These are phyloP conservation scores for Tholera decimalis DNA, from an alignment of 2,888 invertebrate genomes.

Conservation along the genomic window DNA sequence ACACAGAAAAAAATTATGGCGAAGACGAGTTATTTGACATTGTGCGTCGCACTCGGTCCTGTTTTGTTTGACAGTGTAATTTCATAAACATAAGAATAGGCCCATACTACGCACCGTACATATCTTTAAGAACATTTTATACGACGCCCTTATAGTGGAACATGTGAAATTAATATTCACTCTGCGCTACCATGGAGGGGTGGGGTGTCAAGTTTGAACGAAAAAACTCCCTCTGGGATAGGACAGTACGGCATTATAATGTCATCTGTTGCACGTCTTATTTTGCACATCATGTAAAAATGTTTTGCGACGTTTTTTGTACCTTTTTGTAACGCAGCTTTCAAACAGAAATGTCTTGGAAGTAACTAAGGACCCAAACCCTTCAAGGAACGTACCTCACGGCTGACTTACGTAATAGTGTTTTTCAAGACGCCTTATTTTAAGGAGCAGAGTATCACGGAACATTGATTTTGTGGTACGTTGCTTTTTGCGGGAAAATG, in stretches of 20 bases:
- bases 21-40: slow-evolving; percentile 24
- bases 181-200: slow-evolving; percentile 50
- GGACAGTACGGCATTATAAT: slow-evolving; percentile 49
- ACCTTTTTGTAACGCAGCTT: neutral
- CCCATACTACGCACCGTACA: slow-evolving; percentile 18
- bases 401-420: slow-evolving; percentile 29
- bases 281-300: slow-evolving; percentile 30
- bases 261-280: slow-evolving; percentile 56
- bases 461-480: slow-evolving; percentile 43
- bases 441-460: slow-evolving; percentile 40
- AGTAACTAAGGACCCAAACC: slow-evolving; percentile 7
- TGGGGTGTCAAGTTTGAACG: slow-evolving; percentile 58
- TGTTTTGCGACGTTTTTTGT: neutral
- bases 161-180: slow-evolving; percentile 62
- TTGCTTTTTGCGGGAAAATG: slow-evolving; percentile 27
- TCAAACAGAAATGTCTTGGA: neutral
- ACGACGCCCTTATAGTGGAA: slow-evolving; percentile 24
- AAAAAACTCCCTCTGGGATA: slow-evolving; percentile 43
- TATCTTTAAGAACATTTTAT: slow-evolving; percentile 38
- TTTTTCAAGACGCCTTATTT: slow-evolving; percentile 35
- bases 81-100: slow-evolving; percentile 40
- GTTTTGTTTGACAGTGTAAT: slow-evolving; percentile 28
- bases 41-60: slow-evolving; percentile 10
- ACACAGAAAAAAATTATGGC: slow-evolving; percentile 12
- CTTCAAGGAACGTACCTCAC: slow-evolving; percentile 12